Conservation (phyloP, 2,888 invertebrate species). For the Dorcus parallelipipedus region DNA sequence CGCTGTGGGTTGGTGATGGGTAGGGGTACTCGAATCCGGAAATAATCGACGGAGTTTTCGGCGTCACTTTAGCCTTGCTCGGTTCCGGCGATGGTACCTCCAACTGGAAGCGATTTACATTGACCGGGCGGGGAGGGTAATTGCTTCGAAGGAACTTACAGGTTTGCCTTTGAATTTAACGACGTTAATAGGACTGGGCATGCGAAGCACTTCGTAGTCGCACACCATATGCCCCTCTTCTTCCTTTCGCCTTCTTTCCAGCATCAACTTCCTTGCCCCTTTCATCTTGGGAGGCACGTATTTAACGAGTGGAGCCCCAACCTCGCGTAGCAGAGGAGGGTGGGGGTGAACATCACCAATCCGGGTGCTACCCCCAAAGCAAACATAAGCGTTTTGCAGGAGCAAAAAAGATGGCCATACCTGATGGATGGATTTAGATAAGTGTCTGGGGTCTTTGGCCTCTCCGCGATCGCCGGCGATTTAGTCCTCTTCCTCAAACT, state of each 20-base stretch:
- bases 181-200: slow-evolving; percentile 34
- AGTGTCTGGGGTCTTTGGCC: slow-evolving; percentile 7
- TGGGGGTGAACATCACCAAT: slow-evolving; percentile 10
- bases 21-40: slow-evolving; percentile 37
- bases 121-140: background rate
- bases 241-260: slow-evolving; percentile 29
- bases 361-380: slow-evolving; percentile 12
- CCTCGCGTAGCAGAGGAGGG: slow-evolving; percentile 3
- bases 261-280: slow-evolving; percentile 25
- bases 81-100: slow-evolving; percentile 41
- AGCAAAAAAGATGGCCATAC: slow-evolving; percentile 1
- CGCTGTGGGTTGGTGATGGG: slow-evolving; percentile 30
- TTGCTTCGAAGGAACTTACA: background rate
- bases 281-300: slow-evolving; percentile 32
- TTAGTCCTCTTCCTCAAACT: slow-evolving; percentile 6
- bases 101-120: slow-evolving; percentile 27
- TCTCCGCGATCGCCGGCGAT: slow-evolving; percentile 4
- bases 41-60: slow-evolving; percentile 35
- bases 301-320: slow-evolving; percentile 19
- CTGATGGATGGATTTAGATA: slow-evolving; percentile 16
- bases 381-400: background rate
- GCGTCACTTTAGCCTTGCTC: slow-evolving; percentile 38
- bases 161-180: slow-evolving; percentile 9
- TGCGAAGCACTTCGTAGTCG: slow-evolving; percentile 32
- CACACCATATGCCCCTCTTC: slow-evolving; percentile 34